Base-by-base conservation (phyloP, 2,888 invertebrate genomes). In the Cosmorhoe ocellata region DNA sequence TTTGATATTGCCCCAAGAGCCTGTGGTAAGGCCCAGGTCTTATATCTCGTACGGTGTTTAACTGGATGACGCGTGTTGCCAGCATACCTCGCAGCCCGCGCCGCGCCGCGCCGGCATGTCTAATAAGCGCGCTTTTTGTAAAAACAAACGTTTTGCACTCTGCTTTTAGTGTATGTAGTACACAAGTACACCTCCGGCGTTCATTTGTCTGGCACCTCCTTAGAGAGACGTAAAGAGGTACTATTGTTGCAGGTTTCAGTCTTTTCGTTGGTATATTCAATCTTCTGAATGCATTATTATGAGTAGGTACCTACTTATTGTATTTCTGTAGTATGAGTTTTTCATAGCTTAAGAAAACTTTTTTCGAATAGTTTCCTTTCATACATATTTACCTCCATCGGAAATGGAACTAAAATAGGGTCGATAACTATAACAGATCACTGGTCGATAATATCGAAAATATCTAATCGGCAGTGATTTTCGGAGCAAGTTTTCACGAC, bases 61-160 rank as follows among this genome's bases (percentile, higher is more conserved):
- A 53, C 40, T 39, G 31, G n/a, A 48, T 37, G 36, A 44, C 43
- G 48, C 51, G 48, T 49, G 44, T 45, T 32, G 18, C 18, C 38
- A 43, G 52, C 57, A 60, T 60, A 58, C 58, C 58, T 55, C 44
- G 51, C 52, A 59, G 68, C 67, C 57, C 56, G 38, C 44, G 51
- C 52, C 58, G 68, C 67, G 56, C 56, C 37, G 38, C 53, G 51
- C 54, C 52, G 63, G 64, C 63, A 63, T 57, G 62, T 73, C 56
- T 63, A 71, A 73, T 74, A 74, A 71, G 64, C 62, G 55, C 32
- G 49, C 47, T 59, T 63, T 62, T 61, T 68, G 61, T 67, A 69
- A 73, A 74, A 71, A 72, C 67, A 71, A 70, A 71, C 63, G 63
- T 33, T 52, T 59, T 54, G 34, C 41, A 58, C 57, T 58, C 53